phyloP scores from a whole-genome alignment of 2,888 invertebrate species.

The Meliscaeva auricollis region DNA sequence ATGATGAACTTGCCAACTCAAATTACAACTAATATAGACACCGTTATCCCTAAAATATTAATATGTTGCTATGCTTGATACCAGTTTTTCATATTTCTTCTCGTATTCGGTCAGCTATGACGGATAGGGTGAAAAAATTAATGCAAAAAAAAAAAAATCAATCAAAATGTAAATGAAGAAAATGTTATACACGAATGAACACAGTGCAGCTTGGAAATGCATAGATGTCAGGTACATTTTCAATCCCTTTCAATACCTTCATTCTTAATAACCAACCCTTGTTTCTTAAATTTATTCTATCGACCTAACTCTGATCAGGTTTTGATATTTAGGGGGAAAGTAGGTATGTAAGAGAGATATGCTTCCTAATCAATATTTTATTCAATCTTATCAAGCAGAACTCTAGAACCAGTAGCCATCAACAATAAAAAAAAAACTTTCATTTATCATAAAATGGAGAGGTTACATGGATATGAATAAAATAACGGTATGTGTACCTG shows the following conservation, averaged over 20 bases:
- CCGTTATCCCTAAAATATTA: slow-evolving; percentile 20
- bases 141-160: slow-evolving; percentile 41
- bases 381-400: slow-evolving; percentile 21
- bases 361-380: slow-evolving; percentile 51
- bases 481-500: background rate
- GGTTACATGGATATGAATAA: slow-evolving; percentile 2
- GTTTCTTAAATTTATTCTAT: background rate
- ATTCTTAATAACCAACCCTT: background rate
- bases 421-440: slow-evolving; percentile 4
- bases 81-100: background rate
- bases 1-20: slow-evolving; percentile 19
- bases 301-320: no score
- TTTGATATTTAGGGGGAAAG: no score
- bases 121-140: background rate
- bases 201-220: background rate
- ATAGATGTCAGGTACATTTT: background rate
- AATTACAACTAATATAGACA: background rate
- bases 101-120: slow-evolving; percentile 2
- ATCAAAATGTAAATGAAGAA: slow-evolving; percentile 63
- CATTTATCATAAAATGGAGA: background rate
- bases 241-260: slow-evolving; percentile 11
- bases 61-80: background rate
- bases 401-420: background rate
- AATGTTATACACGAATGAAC: slow-evolving; percentile 19
- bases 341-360: background rate